These are phyloP conservation scores for Penelope pileata DNA, from an alignment of 2,113 vertebrate species.

Conservation along the genomic window DNA sequence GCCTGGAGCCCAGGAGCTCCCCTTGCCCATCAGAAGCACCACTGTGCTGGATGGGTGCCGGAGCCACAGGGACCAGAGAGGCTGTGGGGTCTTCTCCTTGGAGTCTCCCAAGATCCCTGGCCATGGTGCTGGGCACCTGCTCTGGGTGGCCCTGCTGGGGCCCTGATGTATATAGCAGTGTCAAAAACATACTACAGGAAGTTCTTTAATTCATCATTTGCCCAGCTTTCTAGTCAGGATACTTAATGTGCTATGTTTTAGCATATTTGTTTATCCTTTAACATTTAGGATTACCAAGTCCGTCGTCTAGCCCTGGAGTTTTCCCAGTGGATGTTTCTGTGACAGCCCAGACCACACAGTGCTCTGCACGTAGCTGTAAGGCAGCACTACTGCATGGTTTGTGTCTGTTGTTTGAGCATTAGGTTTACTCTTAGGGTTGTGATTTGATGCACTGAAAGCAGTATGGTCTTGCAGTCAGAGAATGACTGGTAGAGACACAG, in stretches of 20 bases:
- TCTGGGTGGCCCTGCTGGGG: too few relatives aligned
- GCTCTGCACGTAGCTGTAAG: neutral
- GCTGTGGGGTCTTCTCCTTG: neutral
- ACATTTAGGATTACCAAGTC: neutral
- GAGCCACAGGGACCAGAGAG: neutral
- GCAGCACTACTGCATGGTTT: neutral
- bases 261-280: neutral
- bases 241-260: neutral
- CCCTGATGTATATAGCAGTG: neutral
- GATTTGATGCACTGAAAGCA: neutral
- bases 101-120: neutral
- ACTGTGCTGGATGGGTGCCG: too few relatives aligned
- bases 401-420: accelerated
- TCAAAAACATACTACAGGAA: neutral
- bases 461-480: neutral
- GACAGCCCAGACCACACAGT: neutral
- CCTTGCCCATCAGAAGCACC: too few relatives aligned
- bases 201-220: neutral
- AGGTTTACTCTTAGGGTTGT: neutral
- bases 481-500: neutral
- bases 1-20: neutral
- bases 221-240: neutral
- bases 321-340: neutral
- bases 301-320: neutral
- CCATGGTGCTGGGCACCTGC: neutral